Conservation (phyloP, 1,140 invertebrate species). For the Monochamus saltuarius region DNA sequence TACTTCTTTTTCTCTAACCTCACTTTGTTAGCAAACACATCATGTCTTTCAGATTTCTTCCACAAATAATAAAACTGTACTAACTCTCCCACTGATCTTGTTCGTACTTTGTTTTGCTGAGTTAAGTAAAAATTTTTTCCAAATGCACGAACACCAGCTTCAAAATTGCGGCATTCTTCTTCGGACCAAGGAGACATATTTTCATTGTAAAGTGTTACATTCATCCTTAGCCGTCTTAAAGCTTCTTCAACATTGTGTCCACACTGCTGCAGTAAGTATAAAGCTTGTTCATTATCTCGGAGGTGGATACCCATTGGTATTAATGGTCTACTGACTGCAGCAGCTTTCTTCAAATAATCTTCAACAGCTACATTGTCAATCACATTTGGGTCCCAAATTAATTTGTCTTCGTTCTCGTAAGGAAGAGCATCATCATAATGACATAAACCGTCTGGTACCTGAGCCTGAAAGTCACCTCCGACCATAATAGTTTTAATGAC, state of each 20-base stretch:
- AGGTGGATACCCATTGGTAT: constrained; percentile 77
- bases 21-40: constrained; percentile 82
- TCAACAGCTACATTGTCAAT: constrained; percentile 75
- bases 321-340: constrained; percentile 54
- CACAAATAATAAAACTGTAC: constrained; percentile 98
- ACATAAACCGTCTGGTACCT: constrained; percentile 85
- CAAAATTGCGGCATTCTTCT: constrained; percentile 95
- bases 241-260: constrained; percentile 92
- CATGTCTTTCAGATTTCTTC: constrained; percentile 97
- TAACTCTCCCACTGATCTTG: constrained; percentile 89
- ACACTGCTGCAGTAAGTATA: constrained; percentile 88
- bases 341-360: constrained; percentile 73
- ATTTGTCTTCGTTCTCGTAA: constrained; percentile 94
- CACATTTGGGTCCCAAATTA: constrained; percentile 85
- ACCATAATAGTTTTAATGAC: constrained; percentile 56
- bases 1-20: constrained; percentile 84
- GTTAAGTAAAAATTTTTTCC: constrained; percentile 95
- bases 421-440: constrained; percentile 73
- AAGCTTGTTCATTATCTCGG: constrained; percentile 88
- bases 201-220: constrained; percentile 65
- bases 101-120: constrained; percentile 88
- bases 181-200: constrained; percentile 90
- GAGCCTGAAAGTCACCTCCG: constrained; percentile 88
- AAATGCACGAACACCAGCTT: constrained; percentile 85
- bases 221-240: constrained; percentile 68